phyloP scores from a whole-genome alignment of 2,797 vertebrate genomes.

The Ctenopoma kingsleyae region DNA sequence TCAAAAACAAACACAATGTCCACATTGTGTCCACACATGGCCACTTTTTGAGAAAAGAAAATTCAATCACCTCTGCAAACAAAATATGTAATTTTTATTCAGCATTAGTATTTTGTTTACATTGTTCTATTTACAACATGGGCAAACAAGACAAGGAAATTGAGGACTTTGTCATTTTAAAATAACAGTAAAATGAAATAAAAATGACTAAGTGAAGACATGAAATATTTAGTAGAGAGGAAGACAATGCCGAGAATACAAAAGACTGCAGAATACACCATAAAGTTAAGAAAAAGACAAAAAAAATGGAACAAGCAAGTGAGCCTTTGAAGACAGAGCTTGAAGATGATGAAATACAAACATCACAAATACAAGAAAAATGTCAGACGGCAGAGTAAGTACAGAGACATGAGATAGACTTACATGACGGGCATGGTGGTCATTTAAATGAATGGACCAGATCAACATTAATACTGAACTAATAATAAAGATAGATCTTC shows the following conservation, averaged over 20 bases:
- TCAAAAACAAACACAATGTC: not conserved
- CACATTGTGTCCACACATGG: no score
- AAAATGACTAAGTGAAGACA: constrained; percentile 10
- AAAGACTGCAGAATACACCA: constrained; percentile 30
- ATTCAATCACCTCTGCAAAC: constrained; percentile 76
- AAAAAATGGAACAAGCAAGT: constrained; percentile 24
- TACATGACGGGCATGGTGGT: not conserved
- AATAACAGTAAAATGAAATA: constrained; percentile 63
- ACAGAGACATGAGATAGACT: constrained; percentile 18
- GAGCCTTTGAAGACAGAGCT: constrained; percentile 19
- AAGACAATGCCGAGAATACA: constrained; percentile 12
- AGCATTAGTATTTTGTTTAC: constrained; percentile 86
- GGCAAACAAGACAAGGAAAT: constrained; percentile 71
- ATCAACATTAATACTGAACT: constrained; percentile 77
- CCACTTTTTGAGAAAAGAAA: constrained; percentile 2
- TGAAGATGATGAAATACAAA: constrained; percentile 44
- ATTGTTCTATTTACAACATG: constrained; percentile 84
- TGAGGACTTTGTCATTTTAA: constrained; percentile 53
- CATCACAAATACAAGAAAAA: constrained; percentile 26
- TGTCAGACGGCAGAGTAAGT: constrained; percentile 22
- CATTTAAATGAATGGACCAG: constrained; percentile 15
- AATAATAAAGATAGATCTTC: constrained; percentile 16
- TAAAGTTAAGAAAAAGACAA: constrained; percentile 3
- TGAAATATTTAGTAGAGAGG: not conserved
- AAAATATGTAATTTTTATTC: constrained; percentile 87